A percentile compares a stretch with the other conserved stretches of the same genome.
These are phyloP conservation scores for Steinernema scapterisci DNA, from an alignment of 2,888 invertebrate species.

Conservation along the genomic window DNA sequence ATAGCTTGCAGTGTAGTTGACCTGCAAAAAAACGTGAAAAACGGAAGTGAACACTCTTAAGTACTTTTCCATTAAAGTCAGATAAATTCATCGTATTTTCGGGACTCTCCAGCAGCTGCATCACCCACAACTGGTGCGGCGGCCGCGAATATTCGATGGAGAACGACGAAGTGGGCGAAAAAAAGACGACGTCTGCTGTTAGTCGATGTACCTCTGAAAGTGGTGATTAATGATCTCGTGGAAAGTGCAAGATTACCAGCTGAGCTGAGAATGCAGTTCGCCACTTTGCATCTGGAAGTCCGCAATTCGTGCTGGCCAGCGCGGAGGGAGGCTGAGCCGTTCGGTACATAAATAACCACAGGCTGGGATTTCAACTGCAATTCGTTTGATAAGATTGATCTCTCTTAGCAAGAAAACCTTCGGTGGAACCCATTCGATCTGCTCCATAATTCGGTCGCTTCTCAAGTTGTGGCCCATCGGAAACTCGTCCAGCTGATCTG, in stretches of 20 bases:
- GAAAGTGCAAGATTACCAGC: neutral
- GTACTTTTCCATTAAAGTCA: slow-evolving; percentile 41
- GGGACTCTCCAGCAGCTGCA: slow-evolving; percentile 43
- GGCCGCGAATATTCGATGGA: neutral
- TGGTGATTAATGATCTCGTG: neutral
- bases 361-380: slow-evolving; percentile 15
- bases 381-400: neutral
- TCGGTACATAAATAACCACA: slow-evolving; percentile 7
- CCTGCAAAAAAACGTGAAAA: slow-evolving; percentile 33
- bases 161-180: slow-evolving; percentile 5
- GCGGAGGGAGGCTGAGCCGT: neutral
- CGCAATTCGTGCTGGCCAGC: neutral
- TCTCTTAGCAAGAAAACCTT: neutral
- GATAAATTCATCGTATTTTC: slow-evolving; percentile 38
- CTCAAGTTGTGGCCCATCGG: slow-evolving; percentile 1
- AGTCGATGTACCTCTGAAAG: neutral
- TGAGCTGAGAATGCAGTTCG: neutral
- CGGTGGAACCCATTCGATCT: neutral
- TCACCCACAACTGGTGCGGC: slow-evolving; percentile 41
- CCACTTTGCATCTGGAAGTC: neutral
- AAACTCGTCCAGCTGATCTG: neutral
- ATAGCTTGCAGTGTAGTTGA: slow-evolving; percentile 47
- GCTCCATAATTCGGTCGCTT: slow-evolving; percentile 18
- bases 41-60: neutral
- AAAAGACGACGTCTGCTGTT: slow-evolving; percentile 12